Base-by-base conservation (phyloP, 2,113 vertebrate species). In the Protobothrops flavoviridis region DNA sequence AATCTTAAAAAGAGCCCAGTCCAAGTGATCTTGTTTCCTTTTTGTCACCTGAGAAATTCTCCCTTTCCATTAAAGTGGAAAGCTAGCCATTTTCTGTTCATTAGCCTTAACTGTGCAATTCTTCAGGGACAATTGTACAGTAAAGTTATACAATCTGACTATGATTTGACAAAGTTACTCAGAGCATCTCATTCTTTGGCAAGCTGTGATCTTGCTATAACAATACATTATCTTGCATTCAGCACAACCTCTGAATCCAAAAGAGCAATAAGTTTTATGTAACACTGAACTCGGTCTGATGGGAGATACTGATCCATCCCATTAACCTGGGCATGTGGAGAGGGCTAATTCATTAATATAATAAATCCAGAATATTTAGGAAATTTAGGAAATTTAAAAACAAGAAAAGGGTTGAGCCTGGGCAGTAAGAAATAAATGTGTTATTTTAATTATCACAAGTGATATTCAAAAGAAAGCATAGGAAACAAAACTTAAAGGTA, bases 181-280 rank as follows among this genome's bases (percentile, higher is more conserved):
- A 45, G 55, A 17, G 87, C 45, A 85, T 94, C 85, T 86, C 59
- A 85, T 94, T 92, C 10, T 85, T 53, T 56, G 45, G 92, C 56
- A 86, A 94, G 52, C 56, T 89, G 55, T 85, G 64, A 94, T 57
- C 89, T 86, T 92, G 88, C 69, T 57, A 87, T 92, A 74, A 89
- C 93, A 92, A 74, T 90, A 48, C 69, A 94, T 87, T 24, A 69
- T 33, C 17, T 23, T 61, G 74, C 48, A n/a, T 90, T 87, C 88
- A 89, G 33, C 33, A 48, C 48, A 55, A 50, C n/a, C 81, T 92
- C 48, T 86, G 24, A 86, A 92, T 81, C 61, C n/a, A 33, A 33
- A 17, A 50, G 29, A 86, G 55, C 48, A 43, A 61, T 89, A 92
- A 12, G 43, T 33, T 53, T 59, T 86, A 53, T 64, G 39, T 86